These are phyloP conservation scores for Indicator maculatus DNA, from an alignment of 2,113 vertebrate species.

Conservation along the genomic window DNA sequence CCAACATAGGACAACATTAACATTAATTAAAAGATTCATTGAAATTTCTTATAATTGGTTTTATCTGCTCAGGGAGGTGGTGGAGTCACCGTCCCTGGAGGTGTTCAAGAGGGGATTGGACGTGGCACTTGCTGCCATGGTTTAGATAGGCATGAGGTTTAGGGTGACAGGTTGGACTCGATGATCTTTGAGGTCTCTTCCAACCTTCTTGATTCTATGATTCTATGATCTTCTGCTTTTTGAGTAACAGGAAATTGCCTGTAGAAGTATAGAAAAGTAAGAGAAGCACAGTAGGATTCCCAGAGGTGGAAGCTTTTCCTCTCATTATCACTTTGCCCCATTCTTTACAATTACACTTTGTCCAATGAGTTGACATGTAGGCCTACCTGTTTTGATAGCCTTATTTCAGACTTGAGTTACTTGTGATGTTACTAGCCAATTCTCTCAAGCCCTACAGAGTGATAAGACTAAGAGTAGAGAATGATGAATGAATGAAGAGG, in stretches of 20 bases:
- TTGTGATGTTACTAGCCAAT: constrained; percentile 37
- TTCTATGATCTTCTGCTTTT: neutral
- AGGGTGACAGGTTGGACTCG: no score
- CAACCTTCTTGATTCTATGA: no score
- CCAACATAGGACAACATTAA: neutral
- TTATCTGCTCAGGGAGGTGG: no score
- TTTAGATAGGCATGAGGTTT: no score
- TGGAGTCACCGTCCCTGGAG: no score
- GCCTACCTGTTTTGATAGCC: constrained; percentile 56
- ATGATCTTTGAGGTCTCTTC: no score
- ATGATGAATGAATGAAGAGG: constrained; percentile 41
- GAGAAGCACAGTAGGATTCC: neutral
- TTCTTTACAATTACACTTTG: constrained; percentile 47
- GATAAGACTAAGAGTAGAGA: constrained; percentile 49
- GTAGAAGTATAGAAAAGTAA: neutral
- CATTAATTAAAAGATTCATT: neutral
- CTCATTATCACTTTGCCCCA: neutral
- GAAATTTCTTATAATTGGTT: neutral
- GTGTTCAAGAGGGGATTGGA: no score
- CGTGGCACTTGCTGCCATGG: no score
- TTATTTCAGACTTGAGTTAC: constrained; percentile 55
- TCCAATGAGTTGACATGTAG: constrained; percentile 7
- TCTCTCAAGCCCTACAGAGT: neutral
- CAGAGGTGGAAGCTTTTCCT: neutral
- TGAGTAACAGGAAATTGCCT: neutral